Base-by-base conservation (phyloP, 2,113 vertebrate genomes). In the Pterocles gutturalis region DNA sequence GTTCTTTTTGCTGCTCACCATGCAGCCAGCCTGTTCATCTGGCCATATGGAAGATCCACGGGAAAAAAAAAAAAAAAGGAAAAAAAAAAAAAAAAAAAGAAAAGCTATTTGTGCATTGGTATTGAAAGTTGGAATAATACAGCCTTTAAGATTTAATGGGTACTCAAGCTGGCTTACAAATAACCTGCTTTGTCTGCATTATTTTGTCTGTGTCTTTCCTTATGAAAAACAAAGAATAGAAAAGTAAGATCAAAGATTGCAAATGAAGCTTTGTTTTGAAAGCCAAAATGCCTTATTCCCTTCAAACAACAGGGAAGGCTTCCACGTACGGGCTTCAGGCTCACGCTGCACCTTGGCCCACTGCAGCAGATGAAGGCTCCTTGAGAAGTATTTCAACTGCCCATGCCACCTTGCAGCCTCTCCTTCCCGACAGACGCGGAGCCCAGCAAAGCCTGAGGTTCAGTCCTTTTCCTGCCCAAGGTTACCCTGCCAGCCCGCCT, bases 131-230 rank as follows among this genome's bases (percentile, higher is more conserved):
- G 3, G 92, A 97, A 97, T 96, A 97, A 97, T 96, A 92, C 94
- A 93, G 95, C 97, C 97, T 97, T 98, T 97, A 98, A 98, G 98
- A 97, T 98, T 96, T 97, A 98, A 98, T 97, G 95, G 83, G 96
- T 97, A 97, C 98, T 97, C 98, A 94, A 95, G 96, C 97, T 97
- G 97, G 95, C 92, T 96, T 94, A 96, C 96, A 96, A 96, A 97
- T 96, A 97, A 96, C 97, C 97, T 93, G 96, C 97, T 98, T 97
- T 97, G 90, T 95, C 95, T 94, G 93, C 89, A 95, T 84, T 93
- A 94, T 90, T 98, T 97, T 85, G 71, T 94, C 96, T 83, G 46
- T 34, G 60, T 91, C 77, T 94, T 95, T 72, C 94, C 79, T 96
- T 94, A 95, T 67, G 85, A 91, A 95, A 95, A 96, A 93, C 76